These are phyloP conservation scores for Operophtera brumata DNA, from an alignment of 2,888 invertebrate species.

Conservation along the genomic window DNA sequence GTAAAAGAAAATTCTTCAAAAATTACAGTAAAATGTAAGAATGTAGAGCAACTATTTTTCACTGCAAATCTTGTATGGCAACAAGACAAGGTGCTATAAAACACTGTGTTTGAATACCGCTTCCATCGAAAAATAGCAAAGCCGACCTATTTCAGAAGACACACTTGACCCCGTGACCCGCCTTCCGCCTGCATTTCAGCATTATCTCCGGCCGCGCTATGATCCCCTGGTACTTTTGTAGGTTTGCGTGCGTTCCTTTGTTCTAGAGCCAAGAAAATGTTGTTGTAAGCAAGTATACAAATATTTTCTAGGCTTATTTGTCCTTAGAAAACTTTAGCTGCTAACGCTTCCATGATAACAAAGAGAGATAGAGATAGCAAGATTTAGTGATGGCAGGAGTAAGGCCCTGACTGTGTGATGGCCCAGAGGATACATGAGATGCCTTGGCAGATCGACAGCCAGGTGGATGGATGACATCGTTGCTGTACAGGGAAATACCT, in stretches of 20 bases:
- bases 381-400: too few relatives aligned
- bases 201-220: neutral
- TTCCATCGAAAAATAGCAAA: slow-evolving; percentile 19
- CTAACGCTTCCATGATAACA: too few relatives aligned
- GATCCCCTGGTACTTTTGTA: neutral
- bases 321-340: too few relatives aligned
- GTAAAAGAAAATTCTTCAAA: too few relatives aligned
- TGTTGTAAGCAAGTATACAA: neutral
- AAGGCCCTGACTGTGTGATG: too few relatives aligned
- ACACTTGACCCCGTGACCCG: slow-evolving; percentile 31
- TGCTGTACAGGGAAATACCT: too few relatives aligned
- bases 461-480: too few relatives aligned
- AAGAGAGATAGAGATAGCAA: too few relatives aligned
- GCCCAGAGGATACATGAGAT: too few relatives aligned
- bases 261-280: slow-evolving; percentile 4
- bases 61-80: slow-evolving; percentile 9
- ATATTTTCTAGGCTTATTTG: too few relatives aligned
- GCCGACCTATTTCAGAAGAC: slow-evolving; percentile 30
- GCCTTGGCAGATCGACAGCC: too few relatives aligned
- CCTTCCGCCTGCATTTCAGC: slow-evolving; percentile 20
- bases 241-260: slow-evolving; percentile 7
- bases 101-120: slow-evolving; percentile 14
- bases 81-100: slow-evolving; percentile 16
- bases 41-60: slow-evolving; percentile 3
- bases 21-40: too few relatives aligned